phyloP scores from a whole-genome alignment of 2,888 invertebrate genomes.

The Nomada fabriciana region DNA sequence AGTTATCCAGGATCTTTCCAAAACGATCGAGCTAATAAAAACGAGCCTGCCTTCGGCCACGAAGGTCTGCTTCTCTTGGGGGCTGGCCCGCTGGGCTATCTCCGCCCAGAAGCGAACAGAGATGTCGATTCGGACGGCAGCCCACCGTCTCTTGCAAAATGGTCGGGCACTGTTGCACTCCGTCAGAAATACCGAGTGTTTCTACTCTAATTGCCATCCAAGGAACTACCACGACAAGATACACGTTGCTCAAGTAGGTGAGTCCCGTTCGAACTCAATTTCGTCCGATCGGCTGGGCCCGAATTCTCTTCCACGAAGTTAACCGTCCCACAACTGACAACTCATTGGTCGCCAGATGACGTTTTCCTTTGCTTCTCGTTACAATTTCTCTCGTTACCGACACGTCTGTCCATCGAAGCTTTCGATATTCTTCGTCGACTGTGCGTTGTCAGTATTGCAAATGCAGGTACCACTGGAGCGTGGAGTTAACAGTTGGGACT shows the following conservation, averaged over 20 bases:
- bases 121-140: conserved; percentile 81
- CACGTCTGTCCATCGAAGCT: too few relatives aligned
- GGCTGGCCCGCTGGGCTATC: conserved; percentile 75
- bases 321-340: not conserved
- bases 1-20: conserved; percentile 23
- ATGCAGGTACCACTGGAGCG: too few relatives aligned
- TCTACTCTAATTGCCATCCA: conserved; percentile 70
- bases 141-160: conserved; percentile 80
- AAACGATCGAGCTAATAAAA: conserved; percentile 31
- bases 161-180: conserved; percentile 80
- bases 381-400: too few relatives aligned
- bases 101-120: conserved; percentile 77
- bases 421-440: too few relatives aligned
- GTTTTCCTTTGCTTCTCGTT: not conserved
- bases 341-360: not conserved
- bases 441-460: too few relatives aligned
- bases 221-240: conserved; percentile 79
- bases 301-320: not conserved
- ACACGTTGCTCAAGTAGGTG: conserved; percentile 82
- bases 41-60: conserved; percentile 20
- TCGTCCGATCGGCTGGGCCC: too few relatives aligned
- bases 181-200: conserved; percentile 73
- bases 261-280: conserved; percentile 47
- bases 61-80: conserved; percentile 43
- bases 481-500: too few relatives aligned